phyloP scores from a whole-genome alignment of 2,797 vertebrate species.

The Thaleichthys pacificus region DNA sequence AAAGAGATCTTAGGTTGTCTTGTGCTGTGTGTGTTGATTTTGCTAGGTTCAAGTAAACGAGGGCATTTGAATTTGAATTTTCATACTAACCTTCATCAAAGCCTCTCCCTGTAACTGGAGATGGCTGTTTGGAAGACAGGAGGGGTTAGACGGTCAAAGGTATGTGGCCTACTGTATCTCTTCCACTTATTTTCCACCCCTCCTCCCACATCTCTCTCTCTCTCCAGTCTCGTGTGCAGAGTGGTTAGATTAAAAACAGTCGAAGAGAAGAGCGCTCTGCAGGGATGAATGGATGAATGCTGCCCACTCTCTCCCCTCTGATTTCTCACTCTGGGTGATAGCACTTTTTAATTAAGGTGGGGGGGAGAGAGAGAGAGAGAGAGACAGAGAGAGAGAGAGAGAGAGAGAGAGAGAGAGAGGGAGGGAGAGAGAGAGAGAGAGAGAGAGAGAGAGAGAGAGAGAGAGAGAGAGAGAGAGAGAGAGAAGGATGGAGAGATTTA shows the following conservation, averaged over 20 bases:
- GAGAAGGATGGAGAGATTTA: slow-evolving; percentile 73
- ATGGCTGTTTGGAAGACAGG: no score
- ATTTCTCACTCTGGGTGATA: slow-evolving; percentile 73
- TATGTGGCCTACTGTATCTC: background rate
- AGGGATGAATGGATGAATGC: slow-evolving; percentile 70
- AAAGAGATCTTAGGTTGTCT: no score
- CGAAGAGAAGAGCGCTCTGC: slow-evolving; percentile 48
- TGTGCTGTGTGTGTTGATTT: no score
- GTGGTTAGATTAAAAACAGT: slow-evolving; percentile 61
- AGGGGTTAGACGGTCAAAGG: slow-evolving; percentile 14
- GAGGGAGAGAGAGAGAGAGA: slow-evolving; percentile 59
- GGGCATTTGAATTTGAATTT: no score
- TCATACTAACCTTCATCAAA: no score
- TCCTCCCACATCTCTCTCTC: slow-evolving; percentile 19
- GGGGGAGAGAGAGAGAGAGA: slow-evolving; percentile 21
- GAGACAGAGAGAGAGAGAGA: no score
- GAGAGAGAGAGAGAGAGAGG: slow-evolving; percentile 33
- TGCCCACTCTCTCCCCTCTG: slow-evolving; percentile 56
- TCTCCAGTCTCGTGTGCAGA: slow-evolving; percentile 50
- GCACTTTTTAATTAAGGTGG: slow-evolving; percentile 80
- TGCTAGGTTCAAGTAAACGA: no score
- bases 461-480: slow-evolving; percentile 46
- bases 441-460: slow-evolving; percentile 38
- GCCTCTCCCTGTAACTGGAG: no score
- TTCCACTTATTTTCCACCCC: slow-evolving; percentile 17